These are phyloP conservation scores for Trinectes maculatus DNA, from an alignment of 2,113 vertebrate genomes.

Conservation along the genomic window DNA sequence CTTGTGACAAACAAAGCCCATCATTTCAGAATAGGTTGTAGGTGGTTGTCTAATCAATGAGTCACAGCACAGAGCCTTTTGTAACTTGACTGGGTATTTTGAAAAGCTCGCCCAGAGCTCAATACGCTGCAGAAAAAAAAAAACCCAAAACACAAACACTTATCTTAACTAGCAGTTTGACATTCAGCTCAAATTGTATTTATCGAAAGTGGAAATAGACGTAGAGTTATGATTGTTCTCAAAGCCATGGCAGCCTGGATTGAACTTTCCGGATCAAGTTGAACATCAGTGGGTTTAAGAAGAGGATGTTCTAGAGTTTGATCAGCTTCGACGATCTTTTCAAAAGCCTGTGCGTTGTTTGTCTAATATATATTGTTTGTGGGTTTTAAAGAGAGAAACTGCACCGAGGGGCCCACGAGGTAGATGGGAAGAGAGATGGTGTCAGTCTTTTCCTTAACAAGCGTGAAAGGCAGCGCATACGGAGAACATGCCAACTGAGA, in stretches of 20 bases:
- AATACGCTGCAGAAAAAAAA: neutral
- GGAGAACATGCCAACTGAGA: slow-evolving; percentile 47
- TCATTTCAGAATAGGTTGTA: slow-evolving; percentile 7
- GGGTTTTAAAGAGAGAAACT: neutral
- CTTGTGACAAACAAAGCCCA: neutral
- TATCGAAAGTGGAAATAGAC: slow-evolving; percentile 12
- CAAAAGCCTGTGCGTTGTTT: neutral
- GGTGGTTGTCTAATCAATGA: neutral
- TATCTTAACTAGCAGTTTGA: slow-evolving; percentile 16
- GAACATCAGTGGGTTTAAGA: too few relatives aligned
- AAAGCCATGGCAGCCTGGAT: too few relatives aligned
- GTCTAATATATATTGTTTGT: neutral
- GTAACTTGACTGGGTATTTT: slow-evolving; percentile 13
- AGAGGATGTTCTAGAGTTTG: too few relatives aligned
- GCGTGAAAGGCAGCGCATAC: slow-evolving; percentile 33
- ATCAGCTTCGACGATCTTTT: too few relatives aligned
- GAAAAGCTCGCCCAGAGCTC: neutral
- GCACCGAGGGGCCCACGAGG: slow-evolving; percentile 4
- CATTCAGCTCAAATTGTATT: neutral
- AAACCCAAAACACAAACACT: too few relatives aligned
- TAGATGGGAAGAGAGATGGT: neutral
- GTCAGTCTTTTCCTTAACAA: slow-evolving; percentile 32
- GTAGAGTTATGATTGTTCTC: too few relatives aligned
- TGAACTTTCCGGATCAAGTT: slow-evolving; percentile 12
- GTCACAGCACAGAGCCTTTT: slow-evolving; percentile 2